Percentiles rank a stretch among this genome's conserved stretches.
Conservation (phyloP, 2,113 vertebrate species). For the Mastomys coucha region DNA sequence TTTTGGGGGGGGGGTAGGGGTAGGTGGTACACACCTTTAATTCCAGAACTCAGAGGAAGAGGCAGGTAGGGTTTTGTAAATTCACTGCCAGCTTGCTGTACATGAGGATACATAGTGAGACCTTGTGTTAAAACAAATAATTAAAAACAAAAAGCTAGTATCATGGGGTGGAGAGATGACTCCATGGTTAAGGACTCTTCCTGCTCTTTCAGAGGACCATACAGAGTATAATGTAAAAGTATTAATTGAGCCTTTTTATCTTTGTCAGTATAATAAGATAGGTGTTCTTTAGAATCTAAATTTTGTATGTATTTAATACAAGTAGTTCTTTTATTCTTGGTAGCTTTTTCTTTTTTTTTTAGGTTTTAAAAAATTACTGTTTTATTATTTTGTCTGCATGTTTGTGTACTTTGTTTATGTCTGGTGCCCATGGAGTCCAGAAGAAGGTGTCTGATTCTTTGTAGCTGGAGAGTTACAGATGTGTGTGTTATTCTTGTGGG, state of each 20-base stretch:
- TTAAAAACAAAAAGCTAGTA: neutral
- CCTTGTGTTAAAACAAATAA: neutral
- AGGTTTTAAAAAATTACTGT: neutral
- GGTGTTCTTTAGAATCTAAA: neutral
- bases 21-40: neutral
- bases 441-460: neutral
- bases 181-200: neutral
- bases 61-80: neutral
- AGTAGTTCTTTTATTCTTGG: neutral
- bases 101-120: neutral
- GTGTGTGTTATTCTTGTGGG: neutral
- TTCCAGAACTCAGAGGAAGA: neutral
- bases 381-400: neutral
- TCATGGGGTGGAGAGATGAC: neutral
- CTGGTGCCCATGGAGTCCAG: neutral
- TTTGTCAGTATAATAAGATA: neutral
- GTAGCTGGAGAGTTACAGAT: neutral
- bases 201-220: neutral
- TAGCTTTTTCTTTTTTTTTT: neutral
- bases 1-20: too few species aligned
- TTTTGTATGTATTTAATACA: neutral
- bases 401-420: neutral
- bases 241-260: neutral
- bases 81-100: neutral
- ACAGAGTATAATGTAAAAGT: neutral